A percentile compares a stretch with the other conserved stretches of the same genome.
phyloP scores from a whole-genome alignment of 2,113 vertebrate genomes.

The Sterna hirundo region DNA sequence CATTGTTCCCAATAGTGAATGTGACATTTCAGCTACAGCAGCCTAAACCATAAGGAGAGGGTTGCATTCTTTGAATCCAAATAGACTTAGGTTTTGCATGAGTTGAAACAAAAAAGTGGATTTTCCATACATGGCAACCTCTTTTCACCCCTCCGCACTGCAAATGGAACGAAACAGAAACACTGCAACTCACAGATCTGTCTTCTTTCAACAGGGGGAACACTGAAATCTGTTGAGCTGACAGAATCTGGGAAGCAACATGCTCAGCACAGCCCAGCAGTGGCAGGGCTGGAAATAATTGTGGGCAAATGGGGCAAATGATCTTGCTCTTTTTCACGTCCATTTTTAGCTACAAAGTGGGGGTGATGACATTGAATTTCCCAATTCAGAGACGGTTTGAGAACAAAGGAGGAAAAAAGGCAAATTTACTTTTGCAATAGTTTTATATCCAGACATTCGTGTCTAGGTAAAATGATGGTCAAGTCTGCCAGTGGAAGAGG shows the following conservation, averaged over 20 bases:
- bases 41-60: not conserved
- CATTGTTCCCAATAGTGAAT: not conserved
- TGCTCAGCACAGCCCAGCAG: not conserved
- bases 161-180: not conserved
- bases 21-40: not conserved
- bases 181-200: not conserved
- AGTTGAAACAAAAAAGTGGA: not conserved
- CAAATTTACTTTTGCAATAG: not conserved
- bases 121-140: not conserved
- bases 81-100: not conserved
- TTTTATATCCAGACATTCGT: not conserved
- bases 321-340: not conserved
- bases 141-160: not conserved
- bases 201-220: not conserved
- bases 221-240: not conserved
- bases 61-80: not conserved
- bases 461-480: not conserved
- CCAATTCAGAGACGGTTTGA: not conserved
- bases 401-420: not conserved
- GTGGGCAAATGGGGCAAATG: fast-evolving
- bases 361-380: not conserved
- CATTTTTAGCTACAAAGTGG: not conserved
- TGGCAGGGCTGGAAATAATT: not conserved
- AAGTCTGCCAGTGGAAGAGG: not conserved
- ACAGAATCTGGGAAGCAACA: not conserved